These are phyloP conservation scores for Rugalucina vietnamica DNA, from an alignment of 2,888 invertebrate species.

Conservation along the genomic window DNA sequence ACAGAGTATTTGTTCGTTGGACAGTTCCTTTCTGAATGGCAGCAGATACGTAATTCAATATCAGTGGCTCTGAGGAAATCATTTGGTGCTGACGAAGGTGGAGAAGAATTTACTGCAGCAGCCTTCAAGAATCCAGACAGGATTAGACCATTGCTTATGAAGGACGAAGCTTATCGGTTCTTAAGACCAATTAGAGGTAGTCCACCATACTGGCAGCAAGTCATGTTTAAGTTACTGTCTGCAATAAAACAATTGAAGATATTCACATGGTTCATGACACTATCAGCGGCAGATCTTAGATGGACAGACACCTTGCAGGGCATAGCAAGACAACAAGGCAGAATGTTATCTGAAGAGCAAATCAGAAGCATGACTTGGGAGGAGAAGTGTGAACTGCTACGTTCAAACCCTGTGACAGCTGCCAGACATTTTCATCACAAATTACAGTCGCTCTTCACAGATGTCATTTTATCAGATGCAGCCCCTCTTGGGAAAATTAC, in stretches of 20 bases:
- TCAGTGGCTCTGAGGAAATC: conserved; percentile 23
- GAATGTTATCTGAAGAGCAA: conserved; percentile 24
- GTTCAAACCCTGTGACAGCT: conserved; percentile 61
- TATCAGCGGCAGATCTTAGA: conserved; percentile 59
- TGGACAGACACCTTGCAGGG: conserved; percentile 64
- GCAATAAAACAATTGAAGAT: conserved; percentile 22
- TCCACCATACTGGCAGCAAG: conserved; percentile 25
- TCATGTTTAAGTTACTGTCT: conserved; percentile 13
- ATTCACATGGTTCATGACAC: conserved; percentile 23
- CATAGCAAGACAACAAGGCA: conserved; percentile 54
- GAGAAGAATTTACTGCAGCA: conserved; percentile 10
- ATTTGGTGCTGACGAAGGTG: neutral
- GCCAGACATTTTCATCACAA: conserved; percentile 32
- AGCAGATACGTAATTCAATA: conserved; percentile 22
- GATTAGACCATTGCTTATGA: neutral
- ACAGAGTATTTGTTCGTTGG: conserved; percentile 37
- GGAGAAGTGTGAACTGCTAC: conserved; percentile 51
- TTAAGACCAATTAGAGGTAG: conserved; percentile 9
- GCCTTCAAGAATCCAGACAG: conserved; percentile 6
- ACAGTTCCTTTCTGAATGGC: conserved; percentile 18
- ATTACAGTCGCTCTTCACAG: conserved; percentile 50
- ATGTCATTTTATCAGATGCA: conserved; percentile 41
- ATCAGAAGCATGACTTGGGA: conserved; percentile 55
- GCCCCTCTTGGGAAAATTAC: conserved; percentile 34
- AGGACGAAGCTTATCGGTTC: conserved; percentile 19